These are phyloP conservation scores for Pangasianodon gigas DNA, from an alignment of 2,113 vertebrate genomes.

Conservation along the genomic window DNA sequence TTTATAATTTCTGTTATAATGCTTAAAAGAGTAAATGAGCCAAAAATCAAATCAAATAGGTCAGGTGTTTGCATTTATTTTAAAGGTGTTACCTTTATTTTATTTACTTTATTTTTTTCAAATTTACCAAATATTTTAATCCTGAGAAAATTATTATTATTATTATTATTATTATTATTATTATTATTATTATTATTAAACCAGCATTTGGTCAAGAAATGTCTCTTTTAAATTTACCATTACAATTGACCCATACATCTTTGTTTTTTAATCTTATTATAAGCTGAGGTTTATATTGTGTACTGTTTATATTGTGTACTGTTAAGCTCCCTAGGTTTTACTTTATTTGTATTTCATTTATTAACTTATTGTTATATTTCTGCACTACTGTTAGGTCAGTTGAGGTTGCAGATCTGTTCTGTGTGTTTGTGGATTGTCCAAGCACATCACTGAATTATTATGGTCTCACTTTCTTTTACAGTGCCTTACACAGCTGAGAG, in stretches of 20 bases:
- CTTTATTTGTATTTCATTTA: not conserved
- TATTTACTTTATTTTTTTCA: not conserved
- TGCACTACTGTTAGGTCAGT: not conserved
- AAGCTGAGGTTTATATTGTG: not conserved
- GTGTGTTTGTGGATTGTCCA: not conserved
- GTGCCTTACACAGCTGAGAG: constrained; percentile 37
- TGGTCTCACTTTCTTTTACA: constrained; percentile 36
- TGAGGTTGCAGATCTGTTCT: not conserved
- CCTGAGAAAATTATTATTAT: not conserved
- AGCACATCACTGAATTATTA: not conserved
- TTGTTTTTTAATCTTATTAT: not conserved
- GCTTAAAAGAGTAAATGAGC: not conserved
- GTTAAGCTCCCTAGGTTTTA: not conserved
- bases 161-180: not conserved
- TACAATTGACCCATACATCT: too few species aligned
- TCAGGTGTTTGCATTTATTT: not conserved
- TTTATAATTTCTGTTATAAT: not conserved
- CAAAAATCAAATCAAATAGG: not conserved
- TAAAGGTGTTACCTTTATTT: not conserved
- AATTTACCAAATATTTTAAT: not conserved
- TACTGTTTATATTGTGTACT: not conserved
- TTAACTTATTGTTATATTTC: constrained; percentile 19
- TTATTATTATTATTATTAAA: not conserved
- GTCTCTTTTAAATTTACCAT: not conserved
- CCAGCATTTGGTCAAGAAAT: not conserved